Evolutionary conservation across 2,113 vertebrate species (phyloP).

Genomic region (Rhinoptilus africanus): DNA sequence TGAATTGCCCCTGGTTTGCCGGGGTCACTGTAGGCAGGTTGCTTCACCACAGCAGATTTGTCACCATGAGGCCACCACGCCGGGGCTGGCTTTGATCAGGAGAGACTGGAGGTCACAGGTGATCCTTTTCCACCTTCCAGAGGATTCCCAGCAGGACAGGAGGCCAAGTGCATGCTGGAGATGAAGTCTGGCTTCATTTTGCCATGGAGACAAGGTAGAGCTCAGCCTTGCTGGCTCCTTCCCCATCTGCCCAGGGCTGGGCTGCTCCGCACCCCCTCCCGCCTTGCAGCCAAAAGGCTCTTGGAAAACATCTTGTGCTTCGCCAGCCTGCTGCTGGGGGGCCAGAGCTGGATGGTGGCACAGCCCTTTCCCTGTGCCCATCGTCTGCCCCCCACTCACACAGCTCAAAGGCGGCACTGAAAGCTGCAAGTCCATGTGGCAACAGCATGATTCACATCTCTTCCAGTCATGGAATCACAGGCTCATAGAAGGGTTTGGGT

Average conservation of each 20-base stretch:
- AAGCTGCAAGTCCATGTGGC: neutral
- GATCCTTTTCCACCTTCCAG: neutral
- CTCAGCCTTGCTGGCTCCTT: neutral
- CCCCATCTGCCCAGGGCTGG: neutral
- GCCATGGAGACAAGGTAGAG: neutral
- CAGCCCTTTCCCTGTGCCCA: neutral
- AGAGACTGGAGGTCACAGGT: neutral
- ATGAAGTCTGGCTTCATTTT: neutral
- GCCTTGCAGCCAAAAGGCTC: no score
- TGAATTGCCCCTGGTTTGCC: neutral
- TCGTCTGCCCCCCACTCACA: neutral
- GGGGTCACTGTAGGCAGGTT: neutral
- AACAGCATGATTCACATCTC: neutral
- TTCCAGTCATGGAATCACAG: neutral
- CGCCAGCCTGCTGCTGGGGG: neutral
- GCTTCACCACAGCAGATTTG: neutral
- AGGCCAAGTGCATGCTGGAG: neutral
- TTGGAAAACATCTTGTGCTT: neutral
- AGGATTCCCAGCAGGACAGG: neutral
- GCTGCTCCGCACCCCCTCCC: no score
- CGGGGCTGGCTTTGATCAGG: neutral
- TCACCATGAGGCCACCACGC: accelerated
- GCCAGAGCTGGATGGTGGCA: neutral
- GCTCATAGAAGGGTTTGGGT: neutral
- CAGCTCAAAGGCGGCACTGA: neutral